phyloP scores from a whole-genome alignment of 2,113 vertebrate genomes.

The Acanthisitta chloris region DNA sequence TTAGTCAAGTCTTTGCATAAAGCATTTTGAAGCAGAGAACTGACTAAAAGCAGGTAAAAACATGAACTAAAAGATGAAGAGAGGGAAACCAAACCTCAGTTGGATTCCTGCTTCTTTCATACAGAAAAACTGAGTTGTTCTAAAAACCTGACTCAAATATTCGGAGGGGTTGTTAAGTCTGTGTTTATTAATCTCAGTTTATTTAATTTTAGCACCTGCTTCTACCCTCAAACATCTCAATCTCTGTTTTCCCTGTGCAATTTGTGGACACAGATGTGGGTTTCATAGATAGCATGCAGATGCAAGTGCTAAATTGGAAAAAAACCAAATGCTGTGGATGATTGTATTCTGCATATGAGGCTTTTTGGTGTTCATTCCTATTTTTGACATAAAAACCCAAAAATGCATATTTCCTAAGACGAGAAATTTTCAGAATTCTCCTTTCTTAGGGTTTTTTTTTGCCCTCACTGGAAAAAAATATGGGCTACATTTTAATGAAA shows the following conservation, averaged over 20 bases:
- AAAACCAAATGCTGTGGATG: not conserved
- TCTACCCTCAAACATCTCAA: not conserved
- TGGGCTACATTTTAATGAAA: no score
- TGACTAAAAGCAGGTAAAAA: not conserved
- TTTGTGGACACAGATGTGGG: constrained; percentile 31
- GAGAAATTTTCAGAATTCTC: not conserved
- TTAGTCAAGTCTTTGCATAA: not conserved
- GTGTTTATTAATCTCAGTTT: not conserved
- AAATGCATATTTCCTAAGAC: not conserved
- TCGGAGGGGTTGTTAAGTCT: not conserved
- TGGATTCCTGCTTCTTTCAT: not conserved
- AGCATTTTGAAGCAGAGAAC: not conserved
- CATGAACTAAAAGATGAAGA: not conserved
- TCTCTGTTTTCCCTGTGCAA: not conserved
- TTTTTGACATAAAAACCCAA: not conserved
- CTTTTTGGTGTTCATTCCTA: not conserved
- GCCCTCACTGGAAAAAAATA: not conserved
- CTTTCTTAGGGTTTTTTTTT: not conserved
- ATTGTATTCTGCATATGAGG: not conserved
- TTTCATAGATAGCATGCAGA: constrained; percentile 7
- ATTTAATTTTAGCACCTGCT: constrained; percentile 59
- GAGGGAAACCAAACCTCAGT: not conserved
- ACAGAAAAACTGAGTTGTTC: not conserved
- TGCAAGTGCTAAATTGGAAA: constrained; percentile 24
- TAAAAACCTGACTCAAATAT: constrained; percentile 2